These are phyloP conservation scores for Sakesphorus luctuosus DNA, from an alignment of 2,113 vertebrate species.

Conservation along the genomic window DNA sequence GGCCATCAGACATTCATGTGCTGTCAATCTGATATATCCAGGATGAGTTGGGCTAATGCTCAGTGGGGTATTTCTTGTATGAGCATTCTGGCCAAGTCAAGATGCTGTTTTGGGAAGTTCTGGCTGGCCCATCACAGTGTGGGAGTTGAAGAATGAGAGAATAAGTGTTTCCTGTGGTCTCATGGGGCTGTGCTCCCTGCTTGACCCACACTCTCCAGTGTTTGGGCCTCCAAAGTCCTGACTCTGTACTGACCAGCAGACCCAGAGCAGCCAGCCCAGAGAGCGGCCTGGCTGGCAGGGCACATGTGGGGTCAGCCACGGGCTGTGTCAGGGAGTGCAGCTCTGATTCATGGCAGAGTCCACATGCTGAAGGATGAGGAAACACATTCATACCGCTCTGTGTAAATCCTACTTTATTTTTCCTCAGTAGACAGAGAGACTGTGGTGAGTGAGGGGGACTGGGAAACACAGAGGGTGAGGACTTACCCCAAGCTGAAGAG, in stretches of 20 bases:
- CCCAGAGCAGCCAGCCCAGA: not conserved
- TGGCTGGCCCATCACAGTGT: not conserved
- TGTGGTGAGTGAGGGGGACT: not conserved
- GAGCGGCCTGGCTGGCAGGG: not conserved
- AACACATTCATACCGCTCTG: not conserved
- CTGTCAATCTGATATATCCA: not conserved
- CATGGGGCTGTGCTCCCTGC: not conserved
- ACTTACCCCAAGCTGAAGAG: not conserved
- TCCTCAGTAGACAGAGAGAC: not conserved
- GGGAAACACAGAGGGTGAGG: conserved; percentile 32
- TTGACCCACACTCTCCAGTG: not conserved
- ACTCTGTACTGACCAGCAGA: not conserved
- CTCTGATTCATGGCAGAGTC: conserved; percentile 20
- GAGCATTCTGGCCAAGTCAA: not conserved
- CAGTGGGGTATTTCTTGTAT: not conserved
- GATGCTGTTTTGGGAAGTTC: not conserved
- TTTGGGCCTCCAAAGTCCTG: not conserved
- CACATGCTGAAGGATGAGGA: not conserved
- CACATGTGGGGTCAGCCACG: not conserved
- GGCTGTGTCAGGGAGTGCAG: not conserved
- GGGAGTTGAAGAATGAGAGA: not conserved
- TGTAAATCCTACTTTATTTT: conserved; percentile 47
- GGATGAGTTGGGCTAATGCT: not conserved
- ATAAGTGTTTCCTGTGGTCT: not conserved
- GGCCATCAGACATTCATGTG: not conserved